Base-by-base conservation (phyloP, 2,888 invertebrate genomes). In the Panopea generosa region DNA sequence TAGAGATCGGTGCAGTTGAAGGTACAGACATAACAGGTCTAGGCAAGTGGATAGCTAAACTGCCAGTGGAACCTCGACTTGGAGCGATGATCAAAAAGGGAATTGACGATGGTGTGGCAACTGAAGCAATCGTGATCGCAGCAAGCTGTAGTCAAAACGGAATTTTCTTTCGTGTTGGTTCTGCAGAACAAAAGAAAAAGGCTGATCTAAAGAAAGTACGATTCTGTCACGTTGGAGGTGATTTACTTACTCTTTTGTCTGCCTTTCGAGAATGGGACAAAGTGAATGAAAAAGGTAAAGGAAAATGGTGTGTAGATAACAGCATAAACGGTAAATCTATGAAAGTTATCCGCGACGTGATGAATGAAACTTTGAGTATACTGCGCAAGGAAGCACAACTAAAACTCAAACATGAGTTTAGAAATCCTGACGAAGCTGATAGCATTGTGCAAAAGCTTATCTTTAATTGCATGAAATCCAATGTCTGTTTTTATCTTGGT, bases 321-420 rank as follows among this genome's bases (percentile, higher is more conserved):
- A 86, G 85, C 62, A 86, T 93, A 40, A 92, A 92, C 79, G 89
- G 86, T 14, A 91, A 90, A 81, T 79, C 89, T 3, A 86, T 92
- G 75, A 83, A 85, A 43, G 80, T 83, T 6, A 86, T 85, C 4
- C 70, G 83, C 26, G 89, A 89, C 16, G 79, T 63, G 27, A 77
- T 89, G 2, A 83, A 83, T 18, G 91, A 91, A 62, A 76, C 87
- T 11, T 22, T 71, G 2, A 63, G 73, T 2, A 72, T 83, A 11
- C 70, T 91, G 22, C 82, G 76, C 43, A 83, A 77, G 62, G 89
- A 90, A n/a, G 43, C 80, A 16, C 56, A 74, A 6, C 43, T 73
- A 14, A 70, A 79, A 6, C 66, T 87, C 0, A 72, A 66, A 26
- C 60, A 70, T 22, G 57, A 67, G 16, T 85, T 88, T 57, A 69